phyloP scores from a whole-genome alignment of 2,113 vertebrate species.

The Megalops atlanticus region DNA sequence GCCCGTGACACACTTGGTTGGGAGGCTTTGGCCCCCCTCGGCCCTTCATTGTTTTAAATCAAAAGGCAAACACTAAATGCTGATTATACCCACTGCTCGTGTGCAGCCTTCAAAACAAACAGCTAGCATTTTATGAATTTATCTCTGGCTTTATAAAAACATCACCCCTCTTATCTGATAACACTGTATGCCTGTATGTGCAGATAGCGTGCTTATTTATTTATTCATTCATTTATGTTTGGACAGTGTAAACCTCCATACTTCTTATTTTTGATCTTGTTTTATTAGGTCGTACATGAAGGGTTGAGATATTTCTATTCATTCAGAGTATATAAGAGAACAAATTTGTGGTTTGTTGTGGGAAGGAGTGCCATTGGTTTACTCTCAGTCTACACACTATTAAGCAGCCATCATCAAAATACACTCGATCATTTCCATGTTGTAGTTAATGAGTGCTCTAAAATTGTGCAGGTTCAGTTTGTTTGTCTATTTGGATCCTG shows the following conservation, averaged over 20 bases:
- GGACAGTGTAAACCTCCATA: background rate
- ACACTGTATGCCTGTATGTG: background rate
- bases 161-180: background rate
- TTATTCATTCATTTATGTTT: background rate
- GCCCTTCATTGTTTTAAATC: conserved; percentile 36
- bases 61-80: conserved; percentile 24
- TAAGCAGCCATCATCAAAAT: background rate
- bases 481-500: background rate
- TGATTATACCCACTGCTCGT: background rate
- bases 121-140: background rate
- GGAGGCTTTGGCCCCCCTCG: conserved; percentile 50
- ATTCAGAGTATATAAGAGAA: too few species aligned
- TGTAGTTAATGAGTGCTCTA: background rate
- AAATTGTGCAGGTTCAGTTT: background rate
- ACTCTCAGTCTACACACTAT: background rate
- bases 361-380: too few species aligned
- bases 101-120: too few species aligned
- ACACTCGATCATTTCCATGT: background rate
- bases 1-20: conserved; percentile 57
- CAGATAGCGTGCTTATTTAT: background rate
- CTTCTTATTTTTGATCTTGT: background rate
- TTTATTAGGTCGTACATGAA: too few species aligned
- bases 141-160: background rate
- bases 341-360: too few species aligned
- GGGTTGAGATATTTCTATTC: too few species aligned